Evolutionary conservation across 2,113 vertebrate genomes (phyloP).

Genomic region (Electrona antarctica): DNA sequence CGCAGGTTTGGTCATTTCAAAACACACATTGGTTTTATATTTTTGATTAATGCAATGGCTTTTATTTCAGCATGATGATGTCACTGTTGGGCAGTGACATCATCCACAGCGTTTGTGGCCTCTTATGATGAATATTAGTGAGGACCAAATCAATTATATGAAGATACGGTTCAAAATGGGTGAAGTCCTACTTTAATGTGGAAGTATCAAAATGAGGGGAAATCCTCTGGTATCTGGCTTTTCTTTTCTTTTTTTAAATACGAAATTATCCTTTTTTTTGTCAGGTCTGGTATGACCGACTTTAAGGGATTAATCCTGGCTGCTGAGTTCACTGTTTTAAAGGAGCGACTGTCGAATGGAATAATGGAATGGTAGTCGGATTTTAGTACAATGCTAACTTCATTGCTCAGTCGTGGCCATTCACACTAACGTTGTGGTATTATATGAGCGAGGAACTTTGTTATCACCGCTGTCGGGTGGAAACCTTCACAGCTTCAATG

Average conservation of each 20-base stretch:
- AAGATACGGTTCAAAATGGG: no score
- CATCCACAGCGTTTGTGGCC: no score
- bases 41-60: not conserved
- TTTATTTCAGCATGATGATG: no score
- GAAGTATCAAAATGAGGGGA: not conserved
- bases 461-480: no score
- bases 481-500: no score
- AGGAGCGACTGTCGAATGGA: not conserved
- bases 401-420: not conserved
- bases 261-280: no score
- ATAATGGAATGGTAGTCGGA: not conserved
- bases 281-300: no score
- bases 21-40: no score
- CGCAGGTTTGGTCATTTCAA: not conserved
- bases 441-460: conserved; percentile 7
- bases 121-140: no score
- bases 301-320: not conserved
- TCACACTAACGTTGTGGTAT: not conserved
- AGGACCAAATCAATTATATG: no score
- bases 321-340: not conserved
- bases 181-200: not conserved
- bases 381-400: not conserved
- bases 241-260: no score
- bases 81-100: no score
- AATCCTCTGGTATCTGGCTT: not conserved